Base-by-base conservation (phyloP, 1,140 invertebrate species). In the Drosophila dunni region DNA sequence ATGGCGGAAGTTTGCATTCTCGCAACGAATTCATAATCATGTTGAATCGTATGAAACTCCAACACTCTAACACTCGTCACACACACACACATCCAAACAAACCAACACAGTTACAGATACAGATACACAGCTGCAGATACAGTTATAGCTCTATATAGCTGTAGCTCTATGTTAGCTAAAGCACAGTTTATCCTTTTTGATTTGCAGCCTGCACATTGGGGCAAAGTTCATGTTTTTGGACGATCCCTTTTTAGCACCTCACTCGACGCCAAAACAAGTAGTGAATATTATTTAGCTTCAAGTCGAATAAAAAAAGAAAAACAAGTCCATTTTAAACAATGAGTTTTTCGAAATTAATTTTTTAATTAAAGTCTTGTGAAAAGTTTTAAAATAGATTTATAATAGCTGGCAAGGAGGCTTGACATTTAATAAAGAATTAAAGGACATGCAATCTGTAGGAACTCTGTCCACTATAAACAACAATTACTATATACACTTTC, bases 121-220 rank as follows among this genome's bases (percentile, higher is more conserved):
- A 50, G 4, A 17, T 45, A 50, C 44, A 38, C 61, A 51, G 15
- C 40, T 13, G 69, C 69, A 61, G 24, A 68, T 57, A 42, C 51
- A 64, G 38, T 62, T 64, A 57, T 40, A 51, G 60, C 38, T 42
- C 42, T 44, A 36, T 46, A 6, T 65, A 67, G 51, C 48, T 38
- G 63, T 13, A 48, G 44, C 63, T 53, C 17, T 67, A 78, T 89
- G 79, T 79, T 77, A 78, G 84, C 74, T 84, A 80, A 88, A 80
- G 83, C 84, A 75, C 80, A 84, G 80, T 89, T 89, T 89, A 89
- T 89, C 84, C 85, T 81, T 90, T 89, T 89, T 90, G 80, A 90
- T 89, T 89, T 89, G 84, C 81, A 81, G 67, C 61, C 69, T 61
- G 65, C 33, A 66, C 54, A 50, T 75, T 57, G 61, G 53, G 64